Conservation (phyloP, 2,888 invertebrate species). For the Lamellibrachia satsuma region DNA sequence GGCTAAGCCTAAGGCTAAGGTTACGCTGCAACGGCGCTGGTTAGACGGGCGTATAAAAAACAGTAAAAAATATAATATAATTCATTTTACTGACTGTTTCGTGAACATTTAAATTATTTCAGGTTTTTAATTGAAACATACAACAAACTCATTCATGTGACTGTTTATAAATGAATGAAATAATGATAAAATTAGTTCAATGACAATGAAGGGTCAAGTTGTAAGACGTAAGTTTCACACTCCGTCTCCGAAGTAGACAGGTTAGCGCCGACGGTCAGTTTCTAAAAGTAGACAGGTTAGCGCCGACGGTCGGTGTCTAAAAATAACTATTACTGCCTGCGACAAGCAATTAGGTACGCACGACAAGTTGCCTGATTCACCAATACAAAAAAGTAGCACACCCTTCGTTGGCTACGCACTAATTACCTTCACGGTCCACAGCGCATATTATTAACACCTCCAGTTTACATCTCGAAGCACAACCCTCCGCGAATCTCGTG, state of each 20-base stretch:
- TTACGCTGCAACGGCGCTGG: too few species aligned
- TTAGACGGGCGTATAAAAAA: too few species aligned
- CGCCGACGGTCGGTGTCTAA: background rate
- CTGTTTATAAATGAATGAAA: too few species aligned
- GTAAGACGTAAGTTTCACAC: too few species aligned
- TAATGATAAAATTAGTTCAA: too few species aligned
- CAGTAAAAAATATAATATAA: too few species aligned
- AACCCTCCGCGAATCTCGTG: background rate
- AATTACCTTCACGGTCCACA: conserved; percentile 5
- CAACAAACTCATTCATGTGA: too few species aligned
- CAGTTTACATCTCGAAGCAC: background rate
- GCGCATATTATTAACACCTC: conserved; percentile 6
- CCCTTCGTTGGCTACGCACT: background rate
- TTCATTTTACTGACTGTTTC: too few species aligned
- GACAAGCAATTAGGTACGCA: background rate
- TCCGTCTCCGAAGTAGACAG: background rate
- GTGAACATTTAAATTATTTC: too few species aligned
- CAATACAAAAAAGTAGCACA: background rate
- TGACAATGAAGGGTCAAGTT: too few species aligned
- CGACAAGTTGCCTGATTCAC: background rate
- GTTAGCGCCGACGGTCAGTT: background rate
- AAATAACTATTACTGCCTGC: background rate
- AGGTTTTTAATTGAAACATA: too few species aligned
- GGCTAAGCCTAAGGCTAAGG: too few species aligned
- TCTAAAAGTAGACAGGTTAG: background rate